Conservation (phyloP, 2,113 vertebrate genomes). For the Limanda limanda region DNA sequence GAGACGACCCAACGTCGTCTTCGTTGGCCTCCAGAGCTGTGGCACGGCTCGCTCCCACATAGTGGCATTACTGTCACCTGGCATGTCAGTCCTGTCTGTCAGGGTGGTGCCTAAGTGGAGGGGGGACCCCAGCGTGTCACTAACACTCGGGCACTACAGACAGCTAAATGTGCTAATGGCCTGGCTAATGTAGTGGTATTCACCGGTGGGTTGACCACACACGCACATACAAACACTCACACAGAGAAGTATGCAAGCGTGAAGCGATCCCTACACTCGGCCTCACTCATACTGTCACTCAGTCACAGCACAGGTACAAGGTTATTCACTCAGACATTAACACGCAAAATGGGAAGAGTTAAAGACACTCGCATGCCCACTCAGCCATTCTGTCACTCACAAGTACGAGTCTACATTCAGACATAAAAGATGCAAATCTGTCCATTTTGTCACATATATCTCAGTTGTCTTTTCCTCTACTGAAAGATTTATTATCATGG, state of each 20-base stretch:
- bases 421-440: conserved; percentile 17
- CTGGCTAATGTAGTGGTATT: conserved; percentile 79
- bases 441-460: conserved; percentile 9
- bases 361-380: conserved; percentile 37
- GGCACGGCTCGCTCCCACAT: conserved; percentile 40
- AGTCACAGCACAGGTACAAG: conserved; percentile 62
- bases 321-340: conserved; percentile 77
- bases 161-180: conserved; percentile 81
- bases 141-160: conserved; percentile 78
- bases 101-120: conserved; percentile 76
- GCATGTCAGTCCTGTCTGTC: conserved; percentile 77
- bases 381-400: conserved; percentile 53
- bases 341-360: conserved; percentile 49
- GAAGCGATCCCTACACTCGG: conserved; percentile 38
- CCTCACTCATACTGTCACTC: conserved; percentile 63
- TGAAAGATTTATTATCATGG: not conserved
- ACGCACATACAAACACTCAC: conserved; percentile 29
- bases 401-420: conserved; percentile 1
- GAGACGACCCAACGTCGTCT: conserved; percentile 32
- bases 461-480: not conserved
- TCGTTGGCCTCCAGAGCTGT: conserved; percentile 17
- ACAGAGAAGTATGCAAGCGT: conserved; percentile 36
- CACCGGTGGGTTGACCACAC: conserved; percentile 74
- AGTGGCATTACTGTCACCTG: conserved; percentile 78
- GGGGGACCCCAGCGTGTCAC: conserved; percentile 77